Evolutionary conservation across 1,140 invertebrate genomes (phyloP).

Genomic region (Octopus bimaculoides): DNA sequence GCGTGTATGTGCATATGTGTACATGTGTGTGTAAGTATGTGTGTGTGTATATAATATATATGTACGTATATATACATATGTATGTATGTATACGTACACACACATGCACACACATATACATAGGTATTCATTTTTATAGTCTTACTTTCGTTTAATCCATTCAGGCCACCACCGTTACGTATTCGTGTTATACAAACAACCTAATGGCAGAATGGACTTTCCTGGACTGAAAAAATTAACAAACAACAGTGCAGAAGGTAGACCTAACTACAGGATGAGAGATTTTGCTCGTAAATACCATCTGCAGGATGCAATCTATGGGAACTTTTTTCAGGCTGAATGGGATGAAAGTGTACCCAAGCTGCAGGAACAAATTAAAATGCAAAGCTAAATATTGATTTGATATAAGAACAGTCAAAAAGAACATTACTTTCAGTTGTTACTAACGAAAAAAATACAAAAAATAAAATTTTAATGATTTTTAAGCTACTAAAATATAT

Average conservation of each 20-base stretch:
- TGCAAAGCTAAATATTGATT: not conserved
- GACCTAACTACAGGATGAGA: slow-evolving; percentile 74
- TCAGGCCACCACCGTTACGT: slow-evolving; percentile 84
- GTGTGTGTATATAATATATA: too few relatives aligned
- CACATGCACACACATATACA: too few relatives aligned
- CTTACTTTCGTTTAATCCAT: slow-evolving; percentile 10
- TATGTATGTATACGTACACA: too few relatives aligned
- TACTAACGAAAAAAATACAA: not conserved
- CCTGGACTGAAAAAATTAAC: slow-evolving; percentile 63
- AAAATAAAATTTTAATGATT: not conserved
- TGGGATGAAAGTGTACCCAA: slow-evolving; percentile 87
- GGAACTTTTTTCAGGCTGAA: slow-evolving; percentile 83
- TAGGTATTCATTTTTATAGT: too few relatives aligned
- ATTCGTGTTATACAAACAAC: slow-evolving; percentile 82
- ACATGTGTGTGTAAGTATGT: too few relatives aligned
- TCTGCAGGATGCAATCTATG: slow-evolving; percentile 77
- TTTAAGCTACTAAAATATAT: not conserved
- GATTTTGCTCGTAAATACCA: slow-evolving; percentile 82
- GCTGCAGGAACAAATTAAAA: slow-evolving; percentile 57
- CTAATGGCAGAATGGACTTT: slow-evolving; percentile 65
- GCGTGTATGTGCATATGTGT: too few relatives aligned
- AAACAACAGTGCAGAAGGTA: slow-evolving; percentile 59
- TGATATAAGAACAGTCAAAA: not conserved
- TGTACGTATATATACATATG: too few relatives aligned
- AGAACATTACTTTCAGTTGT: too few relatives aligned